Evolutionary conservation across 2,113 vertebrate species (phyloP).

Genomic region (Pomatostomus ruficeps): DNA sequence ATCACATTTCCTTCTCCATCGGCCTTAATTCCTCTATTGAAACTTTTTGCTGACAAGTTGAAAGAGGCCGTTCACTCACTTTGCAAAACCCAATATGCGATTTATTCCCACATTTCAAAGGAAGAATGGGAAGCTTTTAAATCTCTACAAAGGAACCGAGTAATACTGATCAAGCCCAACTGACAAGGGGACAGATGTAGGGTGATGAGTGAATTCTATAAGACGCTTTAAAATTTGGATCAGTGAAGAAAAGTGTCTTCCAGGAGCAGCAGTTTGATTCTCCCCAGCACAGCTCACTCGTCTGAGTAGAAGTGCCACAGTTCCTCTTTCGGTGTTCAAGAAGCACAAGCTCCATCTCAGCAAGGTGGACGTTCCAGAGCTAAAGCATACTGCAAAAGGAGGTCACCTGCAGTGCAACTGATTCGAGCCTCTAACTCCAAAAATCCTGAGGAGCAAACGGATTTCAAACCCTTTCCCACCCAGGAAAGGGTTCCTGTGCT

Average conservation of each 20-base stretch:
- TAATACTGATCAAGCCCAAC: constrained; percentile 41
- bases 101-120: constrained; percentile 61
- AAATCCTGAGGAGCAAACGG: neutral
- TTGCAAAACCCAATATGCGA: constrained; percentile 55
- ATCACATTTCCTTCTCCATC: constrained; percentile 34
- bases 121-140: constrained; percentile 61
- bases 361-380: neutral
- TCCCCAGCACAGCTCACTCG: neutral
- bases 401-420: neutral
- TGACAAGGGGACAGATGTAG: constrained; percentile 41
- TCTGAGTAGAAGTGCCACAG: neutral
- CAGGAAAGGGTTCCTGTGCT: neutral
- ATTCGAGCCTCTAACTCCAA: neutral
- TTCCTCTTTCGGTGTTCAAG: neutral
- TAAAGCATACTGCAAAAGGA: neutral
- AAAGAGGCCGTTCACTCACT: constrained; percentile 57
- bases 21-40: constrained; percentile 57
- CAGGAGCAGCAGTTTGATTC: neutral
- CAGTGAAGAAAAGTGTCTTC: neutral
- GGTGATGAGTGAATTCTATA: constrained; percentile 26
- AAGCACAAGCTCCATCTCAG: neutral
- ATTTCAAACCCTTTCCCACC: neutral
- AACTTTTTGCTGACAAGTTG: constrained; percentile 45
- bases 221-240: constrained; percentile 10
- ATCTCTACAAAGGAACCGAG: constrained; percentile 54